Evolutionary conservation across 1,140 invertebrate genomes (phyloP).

Genomic region (Branchinecta lindahli): DNA sequence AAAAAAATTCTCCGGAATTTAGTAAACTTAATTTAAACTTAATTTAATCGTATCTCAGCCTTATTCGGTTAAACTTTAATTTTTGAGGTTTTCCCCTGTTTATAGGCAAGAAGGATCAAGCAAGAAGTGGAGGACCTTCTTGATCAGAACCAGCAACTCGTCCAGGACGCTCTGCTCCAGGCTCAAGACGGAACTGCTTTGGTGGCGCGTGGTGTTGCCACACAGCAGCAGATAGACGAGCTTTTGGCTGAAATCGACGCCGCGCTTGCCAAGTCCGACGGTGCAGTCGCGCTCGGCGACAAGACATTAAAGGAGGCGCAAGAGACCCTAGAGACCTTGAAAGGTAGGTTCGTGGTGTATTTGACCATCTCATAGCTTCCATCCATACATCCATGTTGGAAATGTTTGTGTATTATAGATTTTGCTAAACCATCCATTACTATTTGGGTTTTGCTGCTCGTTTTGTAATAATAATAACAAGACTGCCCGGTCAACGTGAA

Average conservation of each 20-base stretch:
- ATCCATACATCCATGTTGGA: too few relatives aligned
- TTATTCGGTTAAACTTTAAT: too few relatives aligned
- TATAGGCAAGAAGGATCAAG: conserved; percentile 43
- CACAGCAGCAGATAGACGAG: conserved; percentile 45
- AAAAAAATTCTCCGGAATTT: too few relatives aligned
- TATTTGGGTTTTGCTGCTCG: too few relatives aligned
- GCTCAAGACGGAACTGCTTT: conserved; percentile 35
- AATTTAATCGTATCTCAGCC: too few relatives aligned
- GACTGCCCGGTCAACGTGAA: too few relatives aligned
- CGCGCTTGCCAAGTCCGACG: conserved; percentile 53
- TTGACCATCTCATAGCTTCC: too few relatives aligned
- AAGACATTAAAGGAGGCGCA: conserved; percentile 71
- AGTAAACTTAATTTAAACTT: too few relatives aligned
- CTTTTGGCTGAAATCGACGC: conserved; percentile 49
- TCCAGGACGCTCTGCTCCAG: conserved; percentile 46
- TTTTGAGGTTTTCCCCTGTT: conserved; percentile 21
- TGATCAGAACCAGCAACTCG: conserved; percentile 37
- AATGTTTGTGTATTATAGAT: too few relatives aligned
- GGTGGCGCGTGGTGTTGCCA: conserved; percentile 36
- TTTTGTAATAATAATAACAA: too few relatives aligned
- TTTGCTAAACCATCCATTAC: too few relatives aligned
- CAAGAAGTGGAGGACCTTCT: conserved; percentile 46
- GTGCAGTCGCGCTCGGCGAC: conserved; percentile 65
- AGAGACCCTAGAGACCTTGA: conserved; percentile 62
- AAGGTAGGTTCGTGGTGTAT: conserved; percentile 39